Evolutionary conservation across 2,888 invertebrate genomes (phyloP).

Genomic region (Griposia aprilina): DNA sequence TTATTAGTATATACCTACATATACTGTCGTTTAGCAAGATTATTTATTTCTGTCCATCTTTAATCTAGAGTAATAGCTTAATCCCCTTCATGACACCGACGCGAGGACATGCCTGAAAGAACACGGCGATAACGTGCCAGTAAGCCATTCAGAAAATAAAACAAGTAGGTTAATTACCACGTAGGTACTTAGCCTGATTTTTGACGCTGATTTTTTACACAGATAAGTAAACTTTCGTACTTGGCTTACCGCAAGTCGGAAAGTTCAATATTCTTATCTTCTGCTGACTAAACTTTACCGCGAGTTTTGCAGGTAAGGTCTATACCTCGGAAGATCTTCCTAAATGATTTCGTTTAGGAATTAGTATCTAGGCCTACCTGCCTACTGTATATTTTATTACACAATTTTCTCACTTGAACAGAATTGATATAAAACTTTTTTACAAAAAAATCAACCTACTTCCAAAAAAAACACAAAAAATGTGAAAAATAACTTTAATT

Average conservation of each 20-base stretch:
- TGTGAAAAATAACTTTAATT: too few species aligned
- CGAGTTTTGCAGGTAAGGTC: conserved; percentile 36
- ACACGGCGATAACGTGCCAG: conserved; percentile 8
- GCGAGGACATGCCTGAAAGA: conserved; percentile 14
- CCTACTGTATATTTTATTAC: too few species aligned
- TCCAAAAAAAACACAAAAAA: too few species aligned
- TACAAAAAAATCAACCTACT: too few species aligned
- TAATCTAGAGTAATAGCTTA: not conserved
- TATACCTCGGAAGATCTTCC: conserved; percentile 29
- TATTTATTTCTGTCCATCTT: not conserved
- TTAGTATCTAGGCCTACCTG: not conserved
- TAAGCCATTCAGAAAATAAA: conserved; percentile 27
- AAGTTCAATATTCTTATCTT: conserved; percentile 52
- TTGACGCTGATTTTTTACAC: conserved; percentile 25
- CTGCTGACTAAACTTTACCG: conserved; percentile 30
- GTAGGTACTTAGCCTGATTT: conserved; percentile 11
- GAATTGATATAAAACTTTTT: not conserved
- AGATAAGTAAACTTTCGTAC: conserved; percentile 43
- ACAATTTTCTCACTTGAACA: not conserved
- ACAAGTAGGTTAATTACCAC: conserved; percentile 24
- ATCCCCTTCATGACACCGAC: not conserved
- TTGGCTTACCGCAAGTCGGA: conserved; percentile 28
- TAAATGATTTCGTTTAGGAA: conserved; percentile 7
- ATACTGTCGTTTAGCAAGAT: not conserved
- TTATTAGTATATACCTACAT: not conserved